Evolutionary conservation across 2,113 vertebrate species (phyloP), one percentile per base, ranked within the genome.

Genomic region (Urocitellus parryii): DNA sequence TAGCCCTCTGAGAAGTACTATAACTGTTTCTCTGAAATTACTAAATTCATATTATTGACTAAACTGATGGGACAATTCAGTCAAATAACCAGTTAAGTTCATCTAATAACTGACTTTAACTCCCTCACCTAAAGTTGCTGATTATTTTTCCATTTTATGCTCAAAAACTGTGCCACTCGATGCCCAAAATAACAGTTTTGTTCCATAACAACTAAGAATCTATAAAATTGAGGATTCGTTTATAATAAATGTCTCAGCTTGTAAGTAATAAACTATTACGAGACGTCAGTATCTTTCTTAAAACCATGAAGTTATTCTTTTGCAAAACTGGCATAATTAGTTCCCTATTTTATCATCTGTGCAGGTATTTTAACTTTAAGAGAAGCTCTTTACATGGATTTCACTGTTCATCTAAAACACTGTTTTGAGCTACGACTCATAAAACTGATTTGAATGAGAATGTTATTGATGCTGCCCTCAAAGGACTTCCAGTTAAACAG

Each of bases 401-500:
- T 76, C 20, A 2, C 18, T 84, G 48, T 81, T 90, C 82, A 80
- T 88, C 82, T 74, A 74, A 94, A 92, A 37, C 63, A 61, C 37
- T 86, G 9, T 63, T 42, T n/a, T 83, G 86, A 86, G 78, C 73
- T 68, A 61, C 0, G 8, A 68, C 48, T 82, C 67, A 79, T 39
- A 68, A 68, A 93, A 87, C 91, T 93, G 17, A 88, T 91, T 58
- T 77, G 67, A 88, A 70, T 65, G 78, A 95, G 24, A 63, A 79
- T 68, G 34, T 0, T 81, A 97, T 97, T 97, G 83, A 67, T 93
- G 86, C 84, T 83, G 10, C 39, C 42, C 6, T 95, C 67, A 87
- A 95, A 94, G 25, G 70, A 89, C 88, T 95, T 96, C 91, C 79
- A 32, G 84, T 80, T 70, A 73, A 53, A 82, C 88, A 96, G 95